phyloP scores from a whole-genome alignment of 2,888 invertebrate species.

The Synergus japonicus region DNA sequence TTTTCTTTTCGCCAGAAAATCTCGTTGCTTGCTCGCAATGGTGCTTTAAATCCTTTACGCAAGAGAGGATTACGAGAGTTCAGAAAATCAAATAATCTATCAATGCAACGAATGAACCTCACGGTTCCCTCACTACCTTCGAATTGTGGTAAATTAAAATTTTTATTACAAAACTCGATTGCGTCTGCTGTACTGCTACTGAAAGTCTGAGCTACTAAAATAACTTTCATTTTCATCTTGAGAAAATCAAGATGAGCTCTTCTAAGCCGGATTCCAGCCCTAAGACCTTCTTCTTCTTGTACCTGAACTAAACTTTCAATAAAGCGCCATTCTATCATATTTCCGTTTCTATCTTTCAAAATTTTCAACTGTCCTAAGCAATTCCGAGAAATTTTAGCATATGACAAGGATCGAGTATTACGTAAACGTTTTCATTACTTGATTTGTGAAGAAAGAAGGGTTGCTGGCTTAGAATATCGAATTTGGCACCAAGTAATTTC shows the following conservation, averaged over 20 bases:
- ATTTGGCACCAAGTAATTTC: slow-evolving; percentile 42
- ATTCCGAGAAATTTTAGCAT: neutral
- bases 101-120: slow-evolving; percentile 42
- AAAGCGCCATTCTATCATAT: neutral
- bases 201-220: slow-evolving; percentile 53
- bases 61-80: slow-evolving; percentile 52
- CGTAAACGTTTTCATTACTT: slow-evolving; percentile 19
- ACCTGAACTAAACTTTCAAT: slow-evolving; percentile 29
- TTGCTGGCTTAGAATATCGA: slow-evolving; percentile 22
- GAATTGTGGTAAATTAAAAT: slow-evolving; percentile 25
- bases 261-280: slow-evolving; percentile 42
- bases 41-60: slow-evolving; percentile 54
- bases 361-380: too few species aligned
- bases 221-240: slow-evolving; percentile 47
- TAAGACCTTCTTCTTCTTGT: slow-evolving; percentile 46
- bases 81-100: slow-evolving; percentile 49
- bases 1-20: slow-evolving; percentile 36
- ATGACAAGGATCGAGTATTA: slow-evolving; percentile 44
- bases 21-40: slow-evolving; percentile 49
- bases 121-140: slow-evolving; percentile 41
- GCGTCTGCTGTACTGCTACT: too few species aligned
- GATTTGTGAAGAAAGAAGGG: slow-evolving; percentile 39
- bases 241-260: slow-evolving; percentile 41
- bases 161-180: neutral
- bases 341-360: too few species aligned